Conservation (phyloP, 2,888 invertebrate genomes). For the Drosophila quinaria region DNA sequence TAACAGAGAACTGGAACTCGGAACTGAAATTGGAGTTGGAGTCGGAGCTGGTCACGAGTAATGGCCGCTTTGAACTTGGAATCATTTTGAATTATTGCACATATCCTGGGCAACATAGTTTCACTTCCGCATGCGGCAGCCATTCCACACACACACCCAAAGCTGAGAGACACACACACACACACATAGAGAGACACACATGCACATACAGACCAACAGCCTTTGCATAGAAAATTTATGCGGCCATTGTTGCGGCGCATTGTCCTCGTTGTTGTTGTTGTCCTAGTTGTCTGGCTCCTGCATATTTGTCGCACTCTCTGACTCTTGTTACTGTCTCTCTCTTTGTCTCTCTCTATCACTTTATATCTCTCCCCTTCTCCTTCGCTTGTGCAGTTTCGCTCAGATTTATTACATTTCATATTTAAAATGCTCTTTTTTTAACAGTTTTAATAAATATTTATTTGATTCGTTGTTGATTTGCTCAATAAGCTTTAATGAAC, state of each 20-base stretch:
- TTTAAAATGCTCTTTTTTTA: conserved; percentile 45
- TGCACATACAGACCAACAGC: conserved; percentile 22
- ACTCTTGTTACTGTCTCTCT: conserved; percentile 37
- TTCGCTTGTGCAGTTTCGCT: conserved; percentile 48
- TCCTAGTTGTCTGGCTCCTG: conserved; percentile 76
- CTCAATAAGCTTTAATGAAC: conserved; percentile 67
- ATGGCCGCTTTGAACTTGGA: conserved; percentile 84
- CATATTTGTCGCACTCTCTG: conserved; percentile 79
- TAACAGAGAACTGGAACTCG: conserved; percentile 2
- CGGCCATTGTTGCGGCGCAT: conserved; percentile 77
- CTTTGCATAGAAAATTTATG: conserved; percentile 76
- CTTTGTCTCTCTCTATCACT: conserved; percentile 23
- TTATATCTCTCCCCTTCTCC: conserved; percentile 13
- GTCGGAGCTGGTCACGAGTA: conserved; percentile 66
- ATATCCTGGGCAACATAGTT: conserved; percentile 81
- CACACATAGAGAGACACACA: conserved; percentile 32
- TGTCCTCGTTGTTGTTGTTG: conserved; percentile 67
- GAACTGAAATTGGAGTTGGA: conserved; percentile 12
- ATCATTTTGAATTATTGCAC: conserved; percentile 83
- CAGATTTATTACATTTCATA: conserved; percentile 51
- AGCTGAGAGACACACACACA: too few species aligned
- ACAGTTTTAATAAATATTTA: conserved; percentile 49
- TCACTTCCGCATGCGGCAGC: conserved; percentile 76
- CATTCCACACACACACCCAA: conserved; percentile 53
- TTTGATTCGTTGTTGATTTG: conserved; percentile 53